Base-by-base conservation (phyloP, 2,797 vertebrate genomes). In the Calcarius lapponicus region DNA sequence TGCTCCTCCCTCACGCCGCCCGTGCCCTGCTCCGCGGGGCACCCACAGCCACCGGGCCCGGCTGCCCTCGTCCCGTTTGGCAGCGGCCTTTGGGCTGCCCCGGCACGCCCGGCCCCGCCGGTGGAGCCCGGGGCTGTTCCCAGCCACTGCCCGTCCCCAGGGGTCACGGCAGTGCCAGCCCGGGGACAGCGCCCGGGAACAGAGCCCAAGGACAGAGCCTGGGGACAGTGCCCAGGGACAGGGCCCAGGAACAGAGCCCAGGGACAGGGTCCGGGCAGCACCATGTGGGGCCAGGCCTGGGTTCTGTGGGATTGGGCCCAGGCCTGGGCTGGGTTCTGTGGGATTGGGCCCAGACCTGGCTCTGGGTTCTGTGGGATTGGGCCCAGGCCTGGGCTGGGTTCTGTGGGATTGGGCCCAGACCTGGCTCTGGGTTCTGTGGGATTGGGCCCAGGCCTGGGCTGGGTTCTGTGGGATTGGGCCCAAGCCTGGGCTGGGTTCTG, bases 141-240 rank as follows among this genome's bases (percentile, higher is more conserved):
- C 64, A 47, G n/a, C 11, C 47, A 0, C n/a, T 3, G 24, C 40
- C 42, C 3, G 11, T 7, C 11, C 48, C 48, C 4, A 2, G 7
- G 57, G 57, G 25, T 14, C 56, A 11, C 20, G 4, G 61, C 7
- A 4, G 26, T 10, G 62, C 53, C 38, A 9, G 14, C 34, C 17
- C 34, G 0, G 40, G 40, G 28, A 48, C 26, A 20, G 53, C 0
- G 53, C 9, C 19, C 4, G 0, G 31, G 53, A 11, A 53, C 17
- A 12, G 17, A 0, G 28, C 17, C 17, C 1, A 2, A 17, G 28
- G 50, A 51, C 16, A 29, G 28, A 0, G 51, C 18, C 7, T 1
- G 8, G 29, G 17, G 29, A 53, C 17, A 20, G 51, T 1, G 17
- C 3, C 51, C 7, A 2, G 11, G 29, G 11, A 31, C 29, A 31